Percentiles rank a stretch among this genome's conserved stretches.
These are phyloP conservation scores for Enteromius fasciolatus DNA, from an alignment of 2,797 vertebrate species.

Conservation along the genomic window DNA sequence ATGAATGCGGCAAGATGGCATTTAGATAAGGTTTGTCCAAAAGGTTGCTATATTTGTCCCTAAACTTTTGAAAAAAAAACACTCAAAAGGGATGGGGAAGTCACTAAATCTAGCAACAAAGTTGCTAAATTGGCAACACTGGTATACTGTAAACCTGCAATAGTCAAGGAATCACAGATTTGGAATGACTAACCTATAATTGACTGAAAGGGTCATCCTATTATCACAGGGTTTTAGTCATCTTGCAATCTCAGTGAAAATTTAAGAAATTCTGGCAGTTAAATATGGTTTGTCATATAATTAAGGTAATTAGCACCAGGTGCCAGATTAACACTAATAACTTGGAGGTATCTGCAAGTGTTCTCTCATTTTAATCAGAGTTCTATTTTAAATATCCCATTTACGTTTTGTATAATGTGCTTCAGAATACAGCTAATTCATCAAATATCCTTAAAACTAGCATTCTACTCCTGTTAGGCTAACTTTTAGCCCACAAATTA, in stretches of 20 bases:
- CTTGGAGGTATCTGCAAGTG: neutral
- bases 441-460: neutral
- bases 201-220: neutral
- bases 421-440: neutral
- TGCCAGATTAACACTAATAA: neutral
- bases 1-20: too few relatives aligned
- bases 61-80: too few relatives aligned
- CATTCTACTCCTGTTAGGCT: neutral
- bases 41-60: too few relatives aligned
- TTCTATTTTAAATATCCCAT: neutral
- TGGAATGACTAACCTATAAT: neutral
- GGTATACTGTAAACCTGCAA: neutral
- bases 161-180: neutral
- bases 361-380: neutral
- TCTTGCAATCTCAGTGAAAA: neutral
- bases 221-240: neutral
- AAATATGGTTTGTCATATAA: slow-evolving; percentile 1
- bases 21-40: too few relatives aligned
- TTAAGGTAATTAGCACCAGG: neutral
- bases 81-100: too few relatives aligned
- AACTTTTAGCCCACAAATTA: neutral
- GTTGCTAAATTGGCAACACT: too few relatives aligned
- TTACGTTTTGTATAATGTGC: neutral
- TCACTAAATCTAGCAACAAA: too few relatives aligned
- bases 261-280: neutral